Base-by-base conservation (phyloP, 1,140 invertebrate genomes). In the Drosophila teissieri region DNA sequence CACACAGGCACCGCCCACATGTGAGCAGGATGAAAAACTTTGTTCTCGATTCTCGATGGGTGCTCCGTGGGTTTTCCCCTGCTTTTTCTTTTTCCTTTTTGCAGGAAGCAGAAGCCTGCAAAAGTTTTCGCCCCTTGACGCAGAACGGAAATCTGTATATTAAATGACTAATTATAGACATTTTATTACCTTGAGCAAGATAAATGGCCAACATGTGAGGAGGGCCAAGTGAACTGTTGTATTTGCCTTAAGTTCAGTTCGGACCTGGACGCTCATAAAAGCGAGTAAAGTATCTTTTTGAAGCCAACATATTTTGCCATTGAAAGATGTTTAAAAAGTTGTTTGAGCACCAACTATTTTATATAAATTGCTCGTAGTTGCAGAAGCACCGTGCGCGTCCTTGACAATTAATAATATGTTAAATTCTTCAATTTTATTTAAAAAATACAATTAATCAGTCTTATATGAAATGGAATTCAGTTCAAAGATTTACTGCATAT, bases 121-220 rank as follows among this genome's bases (percentile, higher is more conserved):
- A 86, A 88, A 84, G 80, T 89, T 89, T 86, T 78, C 73, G 85
- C 80, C 84, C 80, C 85, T 90, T 84, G 84, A 89, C 84, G 85
- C 84, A 89, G 84, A 89, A 80, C 84, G 84, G 84, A 89, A 89
- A 89, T 89, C 84, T 89, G 84, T 89, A 89, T 89, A 89, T 89
- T 89, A 90, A 89, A 89, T 89, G 84, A 89, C 84, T 89, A 89
- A 89, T 89, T 89, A 89, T 89, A 89, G 84, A 89, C 84, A 89
- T 89, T 89, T 89, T 89, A 89, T 89, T 90, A 89, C 84, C 85
- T 89, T 88, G 77, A 89, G 84, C 80, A 84, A 89, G 84, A 89
- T 90, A 89, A 89, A 89, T 89, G 77, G 84, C 68, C 73, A 67
- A 49, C 75, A 77, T 64, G 78, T 65, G 67, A 62, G 56, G 37